Evolutionary conservation across 2,113 vertebrate species (phyloP), one percentile per base, ranked within the genome.

Genomic region (Accipiter cooperii): DNA sequence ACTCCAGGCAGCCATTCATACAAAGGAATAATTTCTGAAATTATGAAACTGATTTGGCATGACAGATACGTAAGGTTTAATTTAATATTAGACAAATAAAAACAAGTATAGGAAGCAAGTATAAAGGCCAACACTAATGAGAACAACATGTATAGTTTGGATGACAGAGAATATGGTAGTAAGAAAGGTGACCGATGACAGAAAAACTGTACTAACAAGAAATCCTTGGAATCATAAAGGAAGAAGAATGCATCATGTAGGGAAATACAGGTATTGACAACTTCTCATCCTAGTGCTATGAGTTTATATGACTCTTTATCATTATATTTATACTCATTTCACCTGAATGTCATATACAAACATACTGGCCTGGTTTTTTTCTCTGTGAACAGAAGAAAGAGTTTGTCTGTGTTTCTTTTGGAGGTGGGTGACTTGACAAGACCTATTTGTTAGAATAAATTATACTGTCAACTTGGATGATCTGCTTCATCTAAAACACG

Each of bases 81-180:
- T 89, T 76, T 65, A 76, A 61, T 88, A 81, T 38, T 61, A 77
- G 36, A 36, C 9, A 78, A 87, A 71, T 87, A 66, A 78, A 89
- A 64, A 6, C 17, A 88, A 78, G 47, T 75, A 14, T 5, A 66
- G 10, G 20, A 86, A 66, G 36, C 18, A 84, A 70, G 13, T 44
- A 40, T 49, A 42, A 85, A 84, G 47, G 34, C 65, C 44, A 83
- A 10, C 15, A 34, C 11, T 38, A 85, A 82, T 5, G 21, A 68
- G 20, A 84, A 78, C 28, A 64, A 18, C 16, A 63, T 46, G 28
- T 46, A 42, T 14, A 38, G n/a, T 66, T 46, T 82, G 38, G 47
- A 77, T 87, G 65, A 38, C 38, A 82, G 77, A 74, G 12, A 92
- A 78, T 26, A 71, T 29, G 4, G 22, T 49, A 75, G 25, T 57